These are phyloP conservation scores for Nomada flava DNA, from an alignment of 2,888 invertebrate genomes.

Conservation along the genomic window DNA sequence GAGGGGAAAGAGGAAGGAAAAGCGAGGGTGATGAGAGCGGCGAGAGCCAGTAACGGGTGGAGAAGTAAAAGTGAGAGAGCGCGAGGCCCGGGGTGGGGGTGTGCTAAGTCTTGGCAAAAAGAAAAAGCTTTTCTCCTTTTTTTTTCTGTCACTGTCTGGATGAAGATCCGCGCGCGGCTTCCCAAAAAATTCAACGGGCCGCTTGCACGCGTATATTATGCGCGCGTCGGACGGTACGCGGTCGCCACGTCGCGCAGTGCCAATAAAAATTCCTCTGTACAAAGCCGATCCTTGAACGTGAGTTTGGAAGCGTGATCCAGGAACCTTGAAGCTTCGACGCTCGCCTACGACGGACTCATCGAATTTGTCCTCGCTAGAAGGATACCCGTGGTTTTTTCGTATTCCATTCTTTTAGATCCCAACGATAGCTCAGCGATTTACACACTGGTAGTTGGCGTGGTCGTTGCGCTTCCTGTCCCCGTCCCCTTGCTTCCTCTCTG, in stretches of 20 bases:
- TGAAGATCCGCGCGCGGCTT: slow-evolving; percentile 49
- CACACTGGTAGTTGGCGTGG: not conserved
- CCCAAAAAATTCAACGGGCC: slow-evolving; percentile 54
- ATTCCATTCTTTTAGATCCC: slow-evolving; percentile 44
- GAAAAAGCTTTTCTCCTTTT: slow-evolving; percentile 39
- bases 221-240: slow-evolving; percentile 27
- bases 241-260: slow-evolving; percentile 18
- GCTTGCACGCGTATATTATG: slow-evolving; percentile 49
- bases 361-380: slow-evolving; percentile 62
- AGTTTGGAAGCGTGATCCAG: slow-evolving; percentile 62
- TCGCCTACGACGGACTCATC: slow-evolving; percentile 59
- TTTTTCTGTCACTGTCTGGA: slow-evolving; percentile 16
- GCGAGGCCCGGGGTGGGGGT: not conserved
- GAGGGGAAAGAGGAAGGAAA: slow-evolving; percentile 37
- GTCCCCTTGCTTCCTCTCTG: not conserved
- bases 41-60: slow-evolving; percentile 17
- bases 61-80: not conserved
- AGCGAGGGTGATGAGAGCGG: slow-evolving; percentile 38
- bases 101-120: slow-evolving; percentile 39
- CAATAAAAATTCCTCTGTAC: slow-evolving; percentile 71
- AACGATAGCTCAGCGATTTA: slow-evolving; percentile 7
- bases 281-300: slow-evolving; percentile 76
- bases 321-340: slow-evolving; percentile 58
- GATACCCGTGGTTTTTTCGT: slow-evolving; percentile 50
- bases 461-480: too few relatives aligned